Conservation (phyloP, 2,113 vertebrate species). For the Thamnaconus septentrionalis region DNA sequence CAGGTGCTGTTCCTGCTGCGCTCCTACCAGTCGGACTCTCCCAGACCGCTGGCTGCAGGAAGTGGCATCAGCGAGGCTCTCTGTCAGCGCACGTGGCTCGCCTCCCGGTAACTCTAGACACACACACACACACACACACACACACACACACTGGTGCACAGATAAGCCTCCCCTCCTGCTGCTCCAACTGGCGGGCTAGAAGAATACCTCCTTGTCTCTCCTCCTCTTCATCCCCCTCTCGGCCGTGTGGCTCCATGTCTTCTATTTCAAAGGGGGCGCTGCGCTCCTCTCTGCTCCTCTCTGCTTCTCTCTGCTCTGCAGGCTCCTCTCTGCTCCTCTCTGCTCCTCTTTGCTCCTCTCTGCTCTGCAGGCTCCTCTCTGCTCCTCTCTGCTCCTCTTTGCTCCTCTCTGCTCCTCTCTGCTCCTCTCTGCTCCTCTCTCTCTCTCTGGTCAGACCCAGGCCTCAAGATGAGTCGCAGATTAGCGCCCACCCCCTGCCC, state of each 20-base stretch:
- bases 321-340: conserved; percentile 5
- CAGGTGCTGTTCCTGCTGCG: conserved; percentile 90
- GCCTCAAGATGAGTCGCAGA: conserved; percentile 45
- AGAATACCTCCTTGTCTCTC: conserved; percentile 67
- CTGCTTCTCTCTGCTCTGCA: conserved; percentile 18
- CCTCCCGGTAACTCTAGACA: conserved; percentile 81
- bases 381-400: background rate
- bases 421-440: conserved; percentile 23
- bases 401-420: conserved; percentile 1
- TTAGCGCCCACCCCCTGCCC: conserved; percentile 14
- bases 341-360: too few species aligned
- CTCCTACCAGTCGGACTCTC: conserved; percentile 84
- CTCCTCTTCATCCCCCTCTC: conserved; percentile 29
- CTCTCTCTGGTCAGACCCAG: conserved; percentile 29
- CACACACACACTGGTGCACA: conserved; percentile 9
- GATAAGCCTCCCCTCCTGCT: conserved; percentile 50
- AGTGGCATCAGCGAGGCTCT: conserved; percentile 76
- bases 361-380: too few species aligned
- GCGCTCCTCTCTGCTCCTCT: conserved; percentile 14
- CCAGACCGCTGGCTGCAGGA: conserved; percentile 74
- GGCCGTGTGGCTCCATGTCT: conserved; percentile 58
- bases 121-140: conserved; percentile 33
- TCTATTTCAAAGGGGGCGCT: conserved; percentile 71
- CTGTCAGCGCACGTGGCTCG: conserved; percentile 86
- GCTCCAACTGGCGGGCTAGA: conserved; percentile 30